Evolutionary conservation across 2,888 invertebrate genomes (phyloP), one percentile per base, ranked within the genome.

Genomic region (Melieria crassipennis): DNA sequence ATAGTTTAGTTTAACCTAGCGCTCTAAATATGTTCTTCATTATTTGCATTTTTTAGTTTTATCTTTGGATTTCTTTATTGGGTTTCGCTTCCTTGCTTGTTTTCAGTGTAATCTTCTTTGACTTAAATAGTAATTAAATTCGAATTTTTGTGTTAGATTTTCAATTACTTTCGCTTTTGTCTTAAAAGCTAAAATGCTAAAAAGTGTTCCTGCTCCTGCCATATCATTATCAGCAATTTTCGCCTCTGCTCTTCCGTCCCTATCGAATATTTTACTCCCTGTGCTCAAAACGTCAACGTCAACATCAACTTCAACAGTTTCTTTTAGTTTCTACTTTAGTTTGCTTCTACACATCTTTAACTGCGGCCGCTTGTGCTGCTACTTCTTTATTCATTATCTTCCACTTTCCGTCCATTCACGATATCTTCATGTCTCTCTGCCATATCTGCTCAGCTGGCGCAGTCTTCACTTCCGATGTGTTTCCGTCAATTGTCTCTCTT

Each of bases 81-180:
- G 76, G 75, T 30, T 30, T 30, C 30, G 30, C 30, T 30, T 30
- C 30, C 30, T 67, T 60, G 13, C 45, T 56, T 72, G 5, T 66
- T 67, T 43, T 65, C n/a, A 63, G 9, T 61, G 45, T 71, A 30
- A 9, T 75, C 55, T 43, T 69, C 71, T 77, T 78, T 80, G 76
- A 74, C 84, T 84, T 84, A 84, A 77, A 81, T 73, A 82, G 81
- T 84, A 84, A 79, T 84, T 84, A 84, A 84, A 84, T 84, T 84
- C 84, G 84, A 84, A 84, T 83, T 84, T 84, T 81, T 84, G 84
- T 84, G 84, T 83, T 84, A 83, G 83, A 80, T 81, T 83, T 73
- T 77, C 72, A 73, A 74, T 73, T 74, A 69, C 70, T 72, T 69
- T 71, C 70, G 69, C 65, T 73, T 57, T 65, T 57, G 79, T 75